Conservation (phyloP, 2,113 vertebrate genomes). For the Mesitornis unicolor region DNA sequence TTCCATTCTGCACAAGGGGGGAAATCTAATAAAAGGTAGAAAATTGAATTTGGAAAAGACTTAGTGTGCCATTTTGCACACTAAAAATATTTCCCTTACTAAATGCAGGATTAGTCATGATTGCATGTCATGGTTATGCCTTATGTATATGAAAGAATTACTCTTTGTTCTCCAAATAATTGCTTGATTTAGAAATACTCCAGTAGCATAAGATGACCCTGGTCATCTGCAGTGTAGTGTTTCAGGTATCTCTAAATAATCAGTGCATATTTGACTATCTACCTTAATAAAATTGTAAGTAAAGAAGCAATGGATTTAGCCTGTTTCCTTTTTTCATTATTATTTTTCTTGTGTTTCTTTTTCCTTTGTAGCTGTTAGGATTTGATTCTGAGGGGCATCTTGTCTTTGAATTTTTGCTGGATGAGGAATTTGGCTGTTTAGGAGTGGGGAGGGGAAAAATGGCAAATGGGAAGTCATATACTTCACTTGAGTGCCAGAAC, state of each 20-base stretch:
- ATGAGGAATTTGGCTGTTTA: background rate
- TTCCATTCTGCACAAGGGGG: background rate
- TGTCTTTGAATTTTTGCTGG: background rate
- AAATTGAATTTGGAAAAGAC: background rate
- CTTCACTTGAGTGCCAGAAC: background rate
- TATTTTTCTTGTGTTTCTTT: background rate
- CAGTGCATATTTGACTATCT: no score
- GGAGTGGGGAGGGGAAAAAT: background rate
- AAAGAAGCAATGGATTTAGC: background rate
- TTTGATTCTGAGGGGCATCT: background rate
- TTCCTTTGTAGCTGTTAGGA: background rate
- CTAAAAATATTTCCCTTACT: background rate
- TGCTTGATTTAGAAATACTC: background rate
- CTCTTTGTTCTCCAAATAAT: background rate
- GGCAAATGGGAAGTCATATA: background rate
- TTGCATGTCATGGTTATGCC: background rate
- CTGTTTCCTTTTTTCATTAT: background rate
- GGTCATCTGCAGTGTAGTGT: background rate
- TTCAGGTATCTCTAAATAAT: no score
- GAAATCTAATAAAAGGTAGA: constrained; percentile 14
- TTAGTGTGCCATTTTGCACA: background rate
- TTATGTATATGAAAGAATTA: background rate
- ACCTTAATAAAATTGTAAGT: background rate
- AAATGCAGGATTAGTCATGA: background rate
- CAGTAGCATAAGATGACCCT: background rate